phyloP scores from a whole-genome alignment of 2,113 vertebrate genomes.

The Scartelaos histophorus region DNA sequence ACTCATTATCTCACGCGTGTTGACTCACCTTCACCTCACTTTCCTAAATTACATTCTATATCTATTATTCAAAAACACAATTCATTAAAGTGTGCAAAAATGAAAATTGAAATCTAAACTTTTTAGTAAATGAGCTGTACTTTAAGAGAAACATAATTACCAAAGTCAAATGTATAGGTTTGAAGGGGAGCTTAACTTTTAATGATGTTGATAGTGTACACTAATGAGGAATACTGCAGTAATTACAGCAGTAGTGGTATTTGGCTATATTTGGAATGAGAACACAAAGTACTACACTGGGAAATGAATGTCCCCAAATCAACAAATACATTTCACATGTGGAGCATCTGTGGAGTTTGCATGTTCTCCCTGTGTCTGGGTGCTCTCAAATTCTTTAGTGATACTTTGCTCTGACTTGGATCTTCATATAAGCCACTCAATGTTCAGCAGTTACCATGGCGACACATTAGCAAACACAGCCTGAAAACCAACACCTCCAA shows the following conservation, averaged over 20 bases:
- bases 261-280: background rate
- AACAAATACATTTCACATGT: too few relatives aligned
- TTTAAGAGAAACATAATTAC: background rate
- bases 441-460: too few relatives aligned
- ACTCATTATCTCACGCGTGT: background rate
- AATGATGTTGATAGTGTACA: background rate
- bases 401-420: too few relatives aligned
- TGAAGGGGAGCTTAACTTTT: background rate
- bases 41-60: background rate
- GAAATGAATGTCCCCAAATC: too few relatives aligned
- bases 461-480: too few relatives aligned
- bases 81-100: background rate
- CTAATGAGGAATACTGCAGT: background rate
- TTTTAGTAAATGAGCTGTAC: background rate
- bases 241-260: background rate
- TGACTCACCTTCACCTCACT: background rate
- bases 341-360: too few relatives aligned
- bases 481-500: too few relatives aligned
- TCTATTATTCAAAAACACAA: background rate
- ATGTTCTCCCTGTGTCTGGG: too few relatives aligned
- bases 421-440: too few relatives aligned
- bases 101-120: background rate
- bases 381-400: too few relatives aligned
- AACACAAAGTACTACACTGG: background rate
- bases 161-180: background rate